A percentile compares a stretch with the other conserved stretches of the same genome.
Conservation (phyloP, 1,140 invertebrate genomes). For the Ostrea denselamellosa region DNA sequence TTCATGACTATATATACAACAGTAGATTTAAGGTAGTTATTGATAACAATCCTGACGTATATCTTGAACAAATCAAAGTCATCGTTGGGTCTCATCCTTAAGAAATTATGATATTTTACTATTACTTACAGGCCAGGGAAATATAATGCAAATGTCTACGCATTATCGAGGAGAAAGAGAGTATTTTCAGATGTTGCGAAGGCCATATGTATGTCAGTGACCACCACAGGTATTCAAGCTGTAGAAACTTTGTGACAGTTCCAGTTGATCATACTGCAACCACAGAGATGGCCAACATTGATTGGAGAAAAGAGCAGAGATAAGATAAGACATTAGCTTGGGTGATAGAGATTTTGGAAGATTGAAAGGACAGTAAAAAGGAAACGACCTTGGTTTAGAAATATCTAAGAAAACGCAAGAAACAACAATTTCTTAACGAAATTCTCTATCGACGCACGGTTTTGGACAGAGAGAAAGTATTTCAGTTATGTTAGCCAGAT, state of each 20-base stretch:
- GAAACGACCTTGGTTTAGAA: neutral
- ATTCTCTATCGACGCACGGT: neutral
- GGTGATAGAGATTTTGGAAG: neutral
- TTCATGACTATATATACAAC: neutral
- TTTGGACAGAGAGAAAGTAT: conserved; percentile 19
- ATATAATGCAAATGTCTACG: neutral
- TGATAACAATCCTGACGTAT: neutral
- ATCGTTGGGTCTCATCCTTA: neutral
- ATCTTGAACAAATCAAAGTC: neutral
- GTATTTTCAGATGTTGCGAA: neutral
- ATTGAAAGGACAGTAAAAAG: neutral
- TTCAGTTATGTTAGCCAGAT: conserved; percentile 28
- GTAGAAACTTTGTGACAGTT: neutral
- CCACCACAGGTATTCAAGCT: neutral
- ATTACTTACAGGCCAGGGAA: conserved; percentile 3
- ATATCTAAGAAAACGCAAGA: neutral
- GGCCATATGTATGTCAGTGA: neutral
- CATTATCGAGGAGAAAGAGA: neutral
- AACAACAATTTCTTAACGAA: neutral
- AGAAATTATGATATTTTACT: neutral
- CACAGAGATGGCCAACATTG: neutral
- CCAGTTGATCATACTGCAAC: neutral
- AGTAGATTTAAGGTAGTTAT: neutral
- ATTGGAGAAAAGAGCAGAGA: conserved; percentile 38
- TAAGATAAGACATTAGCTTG: neutral